A percentile compares a stretch with the other conserved stretches of the same genome.
Conservation (phyloP, 1,140 invertebrate genomes). For the Euwallacea similis region DNA sequence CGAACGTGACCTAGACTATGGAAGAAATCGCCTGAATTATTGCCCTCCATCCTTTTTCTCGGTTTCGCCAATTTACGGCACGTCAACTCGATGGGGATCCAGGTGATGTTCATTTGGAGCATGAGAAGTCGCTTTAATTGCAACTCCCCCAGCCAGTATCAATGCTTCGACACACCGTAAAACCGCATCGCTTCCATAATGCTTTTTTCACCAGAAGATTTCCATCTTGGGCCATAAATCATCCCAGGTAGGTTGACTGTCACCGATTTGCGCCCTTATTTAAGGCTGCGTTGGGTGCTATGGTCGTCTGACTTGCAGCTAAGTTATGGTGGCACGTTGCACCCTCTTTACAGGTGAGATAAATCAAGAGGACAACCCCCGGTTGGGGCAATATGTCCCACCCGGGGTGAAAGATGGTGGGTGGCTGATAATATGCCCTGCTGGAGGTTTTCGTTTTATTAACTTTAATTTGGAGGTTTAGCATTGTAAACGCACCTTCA, state of each 20-base stretch:
- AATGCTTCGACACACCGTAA: constrained; percentile 26
- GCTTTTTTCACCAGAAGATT: constrained; percentile 43
- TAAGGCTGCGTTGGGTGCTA: constrained; percentile 4
- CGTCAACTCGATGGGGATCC: constrained; percentile 28
- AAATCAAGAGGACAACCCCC: constrained; percentile 39
- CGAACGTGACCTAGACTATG: constrained; percentile 52
- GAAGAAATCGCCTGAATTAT: constrained; percentile 52
- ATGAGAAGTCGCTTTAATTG: constrained; percentile 12
- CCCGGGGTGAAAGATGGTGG: constrained; percentile 38
- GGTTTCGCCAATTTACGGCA: constrained; percentile 37
- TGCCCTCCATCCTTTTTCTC: constrained; percentile 39
- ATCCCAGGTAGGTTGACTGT: constrained; percentile 40
- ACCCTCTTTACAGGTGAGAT: constrained; percentile 39
- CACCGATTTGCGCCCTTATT: constrained; percentile 31
- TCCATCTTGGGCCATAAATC: constrained; percentile 44
- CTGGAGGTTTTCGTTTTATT: constrained; percentile 11
- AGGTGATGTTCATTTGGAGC: constrained; percentile 22
- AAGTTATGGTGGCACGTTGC: constrained; percentile 38
- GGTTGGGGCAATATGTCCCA: constrained; percentile 42
- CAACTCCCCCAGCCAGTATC: not conserved
- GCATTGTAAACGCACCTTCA: not conserved
- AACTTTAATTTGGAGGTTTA: not conserved
- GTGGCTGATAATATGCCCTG: constrained; percentile 37
- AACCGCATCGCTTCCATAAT: constrained; percentile 9
- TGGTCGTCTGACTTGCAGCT: constrained; percentile 12